phyloP scores from a whole-genome alignment of 1,140 invertebrate species.

The Teleogryllus occipitalis region DNA sequence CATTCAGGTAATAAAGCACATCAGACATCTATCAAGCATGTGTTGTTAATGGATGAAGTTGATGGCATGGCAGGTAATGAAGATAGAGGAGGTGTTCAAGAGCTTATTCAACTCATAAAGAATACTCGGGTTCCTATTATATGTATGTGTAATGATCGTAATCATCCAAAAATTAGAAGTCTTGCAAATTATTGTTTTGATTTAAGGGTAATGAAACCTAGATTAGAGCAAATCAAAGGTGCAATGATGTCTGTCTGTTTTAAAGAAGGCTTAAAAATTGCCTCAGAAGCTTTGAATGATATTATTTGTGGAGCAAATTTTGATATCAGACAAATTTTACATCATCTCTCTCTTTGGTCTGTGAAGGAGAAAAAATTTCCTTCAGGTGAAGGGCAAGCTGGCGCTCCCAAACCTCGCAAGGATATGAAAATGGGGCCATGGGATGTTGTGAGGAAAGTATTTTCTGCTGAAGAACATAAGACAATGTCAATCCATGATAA shows the following conservation, averaged over 20 bases:
- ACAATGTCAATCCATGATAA: slow-evolving; percentile 79
- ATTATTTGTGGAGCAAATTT: slow-evolving; percentile 84
- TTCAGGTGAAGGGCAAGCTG: slow-evolving; percentile 41
- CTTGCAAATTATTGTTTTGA: slow-evolving; percentile 94
- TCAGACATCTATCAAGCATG: slow-evolving; percentile 55
- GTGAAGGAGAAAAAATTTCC: slow-evolving; percentile 41
- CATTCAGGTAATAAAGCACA: slow-evolving; percentile 29
- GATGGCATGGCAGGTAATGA: slow-evolving; percentile 99
- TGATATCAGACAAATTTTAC: slow-evolving; percentile 88
- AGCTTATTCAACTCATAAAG: slow-evolving; percentile 91
- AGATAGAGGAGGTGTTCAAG: slow-evolving; percentile 92
- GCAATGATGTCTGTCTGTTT: slow-evolving; percentile 84
- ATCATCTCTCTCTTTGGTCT: slow-evolving; percentile 74
- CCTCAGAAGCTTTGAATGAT: slow-evolving; percentile 63
- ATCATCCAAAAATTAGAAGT: slow-evolving; percentile 87
- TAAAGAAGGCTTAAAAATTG: slow-evolving; percentile 84
- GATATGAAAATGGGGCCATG: slow-evolving; percentile 87
- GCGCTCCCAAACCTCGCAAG: slow-evolving; percentile 52
- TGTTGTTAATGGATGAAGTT: slow-evolving; percentile 98
- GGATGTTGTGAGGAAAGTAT: slow-evolving; percentile 87
- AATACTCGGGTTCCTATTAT: slow-evolving; percentile 84
- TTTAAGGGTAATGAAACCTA: slow-evolving; percentile 72
- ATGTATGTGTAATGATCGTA: slow-evolving; percentile 97
- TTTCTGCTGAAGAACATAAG: slow-evolving; percentile 72
- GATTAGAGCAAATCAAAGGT: slow-evolving; percentile 83